These are phyloP conservation scores for Euzetes globulus DNA, from an alignment of 2,888 invertebrate genomes.

Conservation along the genomic window DNA sequence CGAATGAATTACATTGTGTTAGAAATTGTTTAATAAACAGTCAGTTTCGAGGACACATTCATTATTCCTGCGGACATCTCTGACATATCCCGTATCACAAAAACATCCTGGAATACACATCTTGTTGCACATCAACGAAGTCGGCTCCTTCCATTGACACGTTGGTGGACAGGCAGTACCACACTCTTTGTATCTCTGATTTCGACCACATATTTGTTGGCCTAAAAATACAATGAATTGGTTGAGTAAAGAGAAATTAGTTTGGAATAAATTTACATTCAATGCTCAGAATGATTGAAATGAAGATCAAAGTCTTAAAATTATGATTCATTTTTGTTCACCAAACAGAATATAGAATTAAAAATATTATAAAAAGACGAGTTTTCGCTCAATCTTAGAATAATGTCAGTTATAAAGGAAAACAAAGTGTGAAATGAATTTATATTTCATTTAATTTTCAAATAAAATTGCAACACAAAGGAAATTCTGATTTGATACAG, in stretches of 20 bases:
- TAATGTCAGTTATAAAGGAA: too few relatives aligned
- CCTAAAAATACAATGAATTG: not conserved
- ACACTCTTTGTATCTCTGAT: constrained; percentile 19
- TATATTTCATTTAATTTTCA: too few relatives aligned
- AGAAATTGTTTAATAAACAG: not conserved
- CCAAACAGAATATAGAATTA: too few relatives aligned
- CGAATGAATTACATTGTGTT: too few relatives aligned
- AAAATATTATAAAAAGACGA: too few relatives aligned
- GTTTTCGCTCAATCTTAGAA: too few relatives aligned
- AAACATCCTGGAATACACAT: constrained; percentile 26
- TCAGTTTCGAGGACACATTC: constrained; percentile 19
- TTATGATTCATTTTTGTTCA: too few relatives aligned
- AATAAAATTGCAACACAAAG: too few relatives aligned
- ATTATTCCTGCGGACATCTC: constrained; percentile 17
- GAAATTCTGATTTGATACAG: too few relatives aligned
- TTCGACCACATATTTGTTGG: constrained; percentile 2
- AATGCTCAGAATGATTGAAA: not conserved
- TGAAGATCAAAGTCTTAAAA: not conserved
- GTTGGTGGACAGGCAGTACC: constrained; percentile 16
- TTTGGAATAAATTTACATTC: not conserved
- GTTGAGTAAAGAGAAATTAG: not conserved
- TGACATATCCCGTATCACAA: constrained; percentile 8
- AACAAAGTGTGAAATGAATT: too few relatives aligned
- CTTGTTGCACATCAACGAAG: not conserved
- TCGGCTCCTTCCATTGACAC: not conserved